Evolutionary conservation across 2,888 invertebrate species (phyloP).

Genomic region (Agrilus cyanescens): DNA sequence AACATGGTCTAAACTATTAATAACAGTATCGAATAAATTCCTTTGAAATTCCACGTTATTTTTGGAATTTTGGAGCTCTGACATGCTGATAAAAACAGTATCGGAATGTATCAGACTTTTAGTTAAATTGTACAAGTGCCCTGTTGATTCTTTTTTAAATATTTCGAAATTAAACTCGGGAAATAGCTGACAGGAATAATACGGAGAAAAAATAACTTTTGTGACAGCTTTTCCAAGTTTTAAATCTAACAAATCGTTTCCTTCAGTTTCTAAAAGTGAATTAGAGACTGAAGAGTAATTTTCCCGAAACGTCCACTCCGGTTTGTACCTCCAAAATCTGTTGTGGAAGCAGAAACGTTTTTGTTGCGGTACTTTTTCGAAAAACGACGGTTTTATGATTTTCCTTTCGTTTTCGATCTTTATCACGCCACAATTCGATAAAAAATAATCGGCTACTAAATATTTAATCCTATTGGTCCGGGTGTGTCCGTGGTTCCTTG

Average conservation of each 20-base stretch:
- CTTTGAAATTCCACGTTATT: slow-evolving; percentile 22
- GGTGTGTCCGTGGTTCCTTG: slow-evolving; percentile 16
- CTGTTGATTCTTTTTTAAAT: slow-evolving; percentile 7
- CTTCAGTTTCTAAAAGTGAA: neutral
- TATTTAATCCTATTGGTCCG: slow-evolving; percentile 11
- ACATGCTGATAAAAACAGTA: slow-evolving; percentile 18
- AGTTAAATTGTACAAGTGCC: slow-evolving; percentile 13
- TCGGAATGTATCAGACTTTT: slow-evolving; percentile 7
- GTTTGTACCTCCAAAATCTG: neutral
- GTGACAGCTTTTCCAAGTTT: slow-evolving; percentile 41
- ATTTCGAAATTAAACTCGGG: slow-evolving; percentile 37
- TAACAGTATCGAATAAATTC: slow-evolving; percentile 17
- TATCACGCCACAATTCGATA: slow-evolving; percentile 45
- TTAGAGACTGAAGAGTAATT: neutral
- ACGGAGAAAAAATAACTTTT: slow-evolving; percentile 41
- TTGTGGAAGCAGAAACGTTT: neutral
- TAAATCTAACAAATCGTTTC: slow-evolving; percentile 21
- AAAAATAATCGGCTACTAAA: slow-evolving; percentile 44
- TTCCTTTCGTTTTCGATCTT: slow-evolving; percentile 36
- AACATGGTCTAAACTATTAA: slow-evolving; percentile 8
- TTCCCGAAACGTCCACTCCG: neutral
- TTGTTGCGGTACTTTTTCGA: neutral
- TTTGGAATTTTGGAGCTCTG: slow-evolving; percentile 17
- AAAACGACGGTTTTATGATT: slow-evolving; percentile 21
- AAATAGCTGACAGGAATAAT: neutral